Evolutionary conservation across 1,140 invertebrate species (phyloP).

Genomic region (Rhizoglyphus robini): DNA sequence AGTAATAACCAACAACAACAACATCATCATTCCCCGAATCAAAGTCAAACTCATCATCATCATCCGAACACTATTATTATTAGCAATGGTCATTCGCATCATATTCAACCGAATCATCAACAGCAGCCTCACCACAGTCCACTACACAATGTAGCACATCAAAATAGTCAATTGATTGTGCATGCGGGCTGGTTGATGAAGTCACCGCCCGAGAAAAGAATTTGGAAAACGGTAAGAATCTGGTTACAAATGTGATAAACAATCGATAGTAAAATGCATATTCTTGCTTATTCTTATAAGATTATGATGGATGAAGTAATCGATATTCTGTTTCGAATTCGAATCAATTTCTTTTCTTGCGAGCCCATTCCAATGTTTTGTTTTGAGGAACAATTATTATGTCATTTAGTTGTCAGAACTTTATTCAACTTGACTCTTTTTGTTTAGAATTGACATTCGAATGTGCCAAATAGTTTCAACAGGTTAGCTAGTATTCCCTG

Average conservation of each 20-base stretch:
- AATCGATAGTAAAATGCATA: not conserved
- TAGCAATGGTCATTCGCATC: not conserved
- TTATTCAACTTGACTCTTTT: too few species aligned
- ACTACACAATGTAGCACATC: not conserved
- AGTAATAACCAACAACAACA: too few species aligned
- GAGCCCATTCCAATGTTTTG: too few species aligned
- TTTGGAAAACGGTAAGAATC: constrained; percentile 69
- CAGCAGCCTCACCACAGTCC: not conserved
- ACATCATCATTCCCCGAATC: too few species aligned
- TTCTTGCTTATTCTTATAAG: not conserved
- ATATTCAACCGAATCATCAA: not conserved
- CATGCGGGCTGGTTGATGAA: constrained; percentile 80
- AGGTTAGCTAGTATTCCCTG: too few species aligned
- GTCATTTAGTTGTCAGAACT: too few species aligned
- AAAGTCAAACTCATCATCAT: too few species aligned
- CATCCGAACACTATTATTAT: too few species aligned
- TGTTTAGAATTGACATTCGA: too few species aligned
- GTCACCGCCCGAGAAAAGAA: constrained; percentile 70
- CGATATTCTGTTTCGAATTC: not conserved
- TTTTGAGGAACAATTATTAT: too few species aligned
- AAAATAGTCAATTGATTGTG: constrained; percentile 35
- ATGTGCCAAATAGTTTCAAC: too few species aligned
- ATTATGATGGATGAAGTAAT: too few species aligned
- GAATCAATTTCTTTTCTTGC: not conserved
- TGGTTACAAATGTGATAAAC: not conserved